Percentiles rank a stretch among this genome's conserved stretches.
Conservation (phyloP, 2,797 vertebrate species). For the Xyrichtys novacula region DNA sequence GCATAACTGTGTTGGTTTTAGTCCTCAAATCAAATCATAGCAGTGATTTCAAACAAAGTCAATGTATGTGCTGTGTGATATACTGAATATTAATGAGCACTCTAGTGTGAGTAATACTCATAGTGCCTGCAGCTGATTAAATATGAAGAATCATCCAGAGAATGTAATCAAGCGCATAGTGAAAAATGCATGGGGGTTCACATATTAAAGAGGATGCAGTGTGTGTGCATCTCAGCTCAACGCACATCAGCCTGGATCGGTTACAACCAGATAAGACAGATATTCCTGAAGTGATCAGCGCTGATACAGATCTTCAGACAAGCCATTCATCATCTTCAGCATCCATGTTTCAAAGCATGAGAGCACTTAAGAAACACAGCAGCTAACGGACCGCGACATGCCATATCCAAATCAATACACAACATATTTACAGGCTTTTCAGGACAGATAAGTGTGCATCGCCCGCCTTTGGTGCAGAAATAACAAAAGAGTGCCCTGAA, state of each 20-base stretch:
- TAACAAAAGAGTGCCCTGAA: slow-evolving; percentile 33
- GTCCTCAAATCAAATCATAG: neutral
- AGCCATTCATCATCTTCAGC: slow-evolving; percentile 52
- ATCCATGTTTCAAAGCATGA: slow-evolving; percentile 29
- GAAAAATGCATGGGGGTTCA: slow-evolving; percentile 67
- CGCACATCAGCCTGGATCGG: slow-evolving; percentile 21
- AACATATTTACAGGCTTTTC: slow-evolving; percentile 39
- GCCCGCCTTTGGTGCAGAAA: slow-evolving; percentile 39
- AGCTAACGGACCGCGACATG: slow-evolving; percentile 45
- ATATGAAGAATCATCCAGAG: slow-evolving; percentile 68
- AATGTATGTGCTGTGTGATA: slow-evolving; percentile 25
- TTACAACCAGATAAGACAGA: slow-evolving; percentile 45
- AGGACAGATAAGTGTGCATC: slow-evolving; percentile 14
- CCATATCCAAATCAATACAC: slow-evolving; percentile 43
- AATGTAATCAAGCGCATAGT: slow-evolving; percentile 69
- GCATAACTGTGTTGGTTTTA: neutral
- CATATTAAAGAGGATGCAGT: slow-evolving; percentile 44
- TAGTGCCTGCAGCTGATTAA: slow-evolving; percentile 63
- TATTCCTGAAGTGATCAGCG: slow-evolving; percentile 52
- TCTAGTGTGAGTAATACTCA: slow-evolving; percentile 48
- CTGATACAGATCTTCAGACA: slow-evolving; percentile 45
- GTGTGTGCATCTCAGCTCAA: slow-evolving; percentile 34
- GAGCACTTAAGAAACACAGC: slow-evolving; percentile 19
- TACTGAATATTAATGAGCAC: slow-evolving; percentile 55
- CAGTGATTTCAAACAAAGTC: slow-evolving; percentile 3